Percentiles rank a stretch among this genome's conserved stretches.
These are phyloP conservation scores for Triplophysa yarkandensis DNA, from an alignment of 2,797 vertebrate genomes.

Conservation along the genomic window DNA sequence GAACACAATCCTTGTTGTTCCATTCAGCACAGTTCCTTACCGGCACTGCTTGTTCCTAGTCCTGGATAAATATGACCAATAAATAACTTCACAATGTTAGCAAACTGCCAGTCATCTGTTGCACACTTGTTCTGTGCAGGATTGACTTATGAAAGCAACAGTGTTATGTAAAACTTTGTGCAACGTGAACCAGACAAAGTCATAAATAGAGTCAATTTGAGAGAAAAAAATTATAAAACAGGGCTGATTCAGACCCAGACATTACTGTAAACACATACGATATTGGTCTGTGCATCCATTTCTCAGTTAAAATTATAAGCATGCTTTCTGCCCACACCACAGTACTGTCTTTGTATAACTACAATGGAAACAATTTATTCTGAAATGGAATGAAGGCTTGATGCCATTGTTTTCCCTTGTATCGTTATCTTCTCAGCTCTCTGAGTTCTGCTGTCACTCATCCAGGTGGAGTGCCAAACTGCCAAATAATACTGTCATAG, in stretches of 20 bases:
- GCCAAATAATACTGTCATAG: conserved; percentile 17
- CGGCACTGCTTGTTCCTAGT: neutral
- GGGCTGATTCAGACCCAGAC: conserved; percentile 21
- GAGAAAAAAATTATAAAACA: conserved; percentile 27
- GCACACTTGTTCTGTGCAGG: neutral
- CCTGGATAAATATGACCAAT: neutral
- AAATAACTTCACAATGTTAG: neutral
- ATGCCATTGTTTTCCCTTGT: conserved; percentile 7
- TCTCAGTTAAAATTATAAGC: conserved; percentile 33
- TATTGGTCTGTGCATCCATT: conserved; percentile 15
- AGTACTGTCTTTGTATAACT: conserved; percentile 10
- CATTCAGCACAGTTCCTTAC: neutral
- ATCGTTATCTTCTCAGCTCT: neutral
- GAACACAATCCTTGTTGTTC: neutral
- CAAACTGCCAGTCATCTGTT: conserved; percentile 18
- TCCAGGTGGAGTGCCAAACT: neutral
- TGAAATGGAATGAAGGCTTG: conserved; percentile 10
- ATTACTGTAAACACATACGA: conserved; percentile 2
- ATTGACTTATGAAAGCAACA: neutral
- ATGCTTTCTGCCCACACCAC: conserved; percentile 34
- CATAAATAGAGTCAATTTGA: conserved; percentile 4
- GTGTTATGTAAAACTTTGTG: neutral
- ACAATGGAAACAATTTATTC: conserved; percentile 13
- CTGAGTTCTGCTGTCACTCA: conserved; percentile 15
- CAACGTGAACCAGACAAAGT: neutral